Conservation (phyloP, 2,113 vertebrate genomes). For the Poeciliopsis prolifica region DNA sequence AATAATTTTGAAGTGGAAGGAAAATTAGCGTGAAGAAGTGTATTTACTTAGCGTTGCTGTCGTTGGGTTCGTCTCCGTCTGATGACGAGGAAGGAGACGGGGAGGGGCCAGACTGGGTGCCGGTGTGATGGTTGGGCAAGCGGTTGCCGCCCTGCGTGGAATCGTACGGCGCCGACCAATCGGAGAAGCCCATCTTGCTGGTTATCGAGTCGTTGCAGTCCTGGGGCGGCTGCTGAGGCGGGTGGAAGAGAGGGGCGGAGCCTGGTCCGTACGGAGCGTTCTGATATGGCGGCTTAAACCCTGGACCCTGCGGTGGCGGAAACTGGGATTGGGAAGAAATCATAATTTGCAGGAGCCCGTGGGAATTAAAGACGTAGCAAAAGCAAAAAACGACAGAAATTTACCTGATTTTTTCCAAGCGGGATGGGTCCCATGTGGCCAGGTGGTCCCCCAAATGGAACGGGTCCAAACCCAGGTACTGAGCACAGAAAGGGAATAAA, state of each 20-base stretch:
- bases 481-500: conserved; percentile 25
- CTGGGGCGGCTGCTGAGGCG: conserved; percentile 78
- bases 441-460: conserved; percentile 85
- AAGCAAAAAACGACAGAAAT: neutral
- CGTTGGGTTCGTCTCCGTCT: conserved; percentile 87
- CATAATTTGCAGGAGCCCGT: neutral
- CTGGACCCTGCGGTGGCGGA: conserved; percentile 76
- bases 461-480: conserved; percentile 86
- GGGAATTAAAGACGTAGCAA: neutral
- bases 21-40: neutral
- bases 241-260: conserved; percentile 82
- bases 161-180: conserved; percentile 87
- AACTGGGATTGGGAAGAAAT: conserved; percentile 51
- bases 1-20: no score
- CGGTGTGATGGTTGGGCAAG: conserved; percentile 84
- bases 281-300: conserved; percentile 87
- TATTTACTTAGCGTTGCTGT: conserved; percentile 81
- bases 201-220: conserved; percentile 83
- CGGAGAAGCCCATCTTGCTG: conserved; percentile 83
- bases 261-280: conserved; percentile 82
- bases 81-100: conserved; percentile 90
- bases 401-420: conserved; percentile 87
- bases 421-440: conserved; percentile 84
- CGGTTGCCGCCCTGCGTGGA: conserved; percentile 80
- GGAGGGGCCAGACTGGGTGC: conserved; percentile 81